Conservation (phyloP, 2,113 vertebrate genomes). For the Camelus bactrianus region DNA sequence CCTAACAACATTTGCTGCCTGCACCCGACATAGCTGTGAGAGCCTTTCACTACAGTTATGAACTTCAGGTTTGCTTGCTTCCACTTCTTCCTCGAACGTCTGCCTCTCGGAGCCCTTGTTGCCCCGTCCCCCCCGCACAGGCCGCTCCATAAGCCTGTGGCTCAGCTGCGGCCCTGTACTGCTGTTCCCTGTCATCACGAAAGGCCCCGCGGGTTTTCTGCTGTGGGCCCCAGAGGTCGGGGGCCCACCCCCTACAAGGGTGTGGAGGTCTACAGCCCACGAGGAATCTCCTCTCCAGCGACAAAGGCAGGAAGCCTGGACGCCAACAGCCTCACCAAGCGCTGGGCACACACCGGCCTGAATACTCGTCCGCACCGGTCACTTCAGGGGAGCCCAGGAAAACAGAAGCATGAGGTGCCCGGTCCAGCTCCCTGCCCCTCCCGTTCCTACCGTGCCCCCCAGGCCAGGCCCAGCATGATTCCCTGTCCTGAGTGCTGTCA, state of each 20-base stretch:
- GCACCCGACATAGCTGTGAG: accelerated
- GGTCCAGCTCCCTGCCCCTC: not conserved
- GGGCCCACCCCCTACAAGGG: not conserved
- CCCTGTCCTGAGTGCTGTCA: not conserved
- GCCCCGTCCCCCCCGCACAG: not conserved
- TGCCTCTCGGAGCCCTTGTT: not conserved
- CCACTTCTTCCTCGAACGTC: not conserved
- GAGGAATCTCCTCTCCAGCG: accelerated
- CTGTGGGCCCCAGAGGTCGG: accelerated
- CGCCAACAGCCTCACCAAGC: not conserved
- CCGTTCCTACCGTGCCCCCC: not conserved
- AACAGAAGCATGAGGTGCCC: no score
- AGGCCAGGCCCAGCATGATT: not conserved
- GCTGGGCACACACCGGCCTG: accelerated
- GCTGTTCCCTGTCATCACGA: not conserved
- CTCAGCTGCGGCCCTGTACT: not conserved
- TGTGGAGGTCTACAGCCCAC: accelerated
- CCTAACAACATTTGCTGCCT: accelerated
- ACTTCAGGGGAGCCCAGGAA: not conserved
- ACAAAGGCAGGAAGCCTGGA: not conserved
- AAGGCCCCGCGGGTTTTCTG: no score
- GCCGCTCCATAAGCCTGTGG: not conserved
- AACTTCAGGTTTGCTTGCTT: accelerated
- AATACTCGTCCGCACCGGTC: not conserved
- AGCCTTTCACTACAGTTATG: accelerated